These are phyloP conservation scores for Leucophenga montana DNA, from an alignment of 2,888 invertebrate species.

Conservation along the genomic window DNA sequence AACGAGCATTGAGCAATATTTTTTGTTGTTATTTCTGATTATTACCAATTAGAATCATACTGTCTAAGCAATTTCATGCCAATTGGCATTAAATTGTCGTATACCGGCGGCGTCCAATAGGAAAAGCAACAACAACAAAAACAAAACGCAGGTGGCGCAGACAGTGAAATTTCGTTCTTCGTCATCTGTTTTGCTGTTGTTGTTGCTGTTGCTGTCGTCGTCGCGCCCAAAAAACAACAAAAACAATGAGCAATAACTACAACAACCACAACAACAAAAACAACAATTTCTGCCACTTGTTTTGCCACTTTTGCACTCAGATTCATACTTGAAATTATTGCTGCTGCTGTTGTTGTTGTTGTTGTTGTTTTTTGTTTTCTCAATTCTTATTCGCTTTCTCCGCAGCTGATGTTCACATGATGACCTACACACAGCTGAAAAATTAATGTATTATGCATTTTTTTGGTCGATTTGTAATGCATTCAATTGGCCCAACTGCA, in stretches of 20 bases:
- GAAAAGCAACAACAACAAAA: no score
- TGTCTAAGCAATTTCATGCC: neutral
- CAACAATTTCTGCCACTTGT: conserved; percentile 46
- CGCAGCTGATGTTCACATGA: conserved; percentile 29
- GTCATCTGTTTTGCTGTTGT: neutral
- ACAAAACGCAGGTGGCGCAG: conserved; percentile 6
- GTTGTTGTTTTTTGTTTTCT: conserved; percentile 17
- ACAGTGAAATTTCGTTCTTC: neutral
- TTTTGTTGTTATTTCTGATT: neutral
- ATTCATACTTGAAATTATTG: conserved; percentile 29
- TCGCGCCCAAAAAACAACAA: conserved; percentile 18
- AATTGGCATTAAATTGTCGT: neutral
- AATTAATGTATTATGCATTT: conserved; percentile 28
- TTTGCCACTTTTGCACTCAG: conserved; percentile 52
- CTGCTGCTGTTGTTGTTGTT: conserved; percentile 35
- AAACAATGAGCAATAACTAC: conserved; percentile 5
- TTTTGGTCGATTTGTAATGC: conserved; percentile 34
- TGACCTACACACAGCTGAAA: conserved; percentile 28
- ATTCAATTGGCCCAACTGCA: no score
- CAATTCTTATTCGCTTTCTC: conserved; percentile 24
- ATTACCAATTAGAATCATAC: neutral
- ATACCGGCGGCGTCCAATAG: no score
- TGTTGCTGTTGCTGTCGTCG: conserved; percentile 6
- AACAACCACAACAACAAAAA: neutral
- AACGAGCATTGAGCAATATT: no score